Evolutionary conservation across 2,888 invertebrate genomes (phyloP).

Genomic region (Drosophila setosimentum): DNA sequence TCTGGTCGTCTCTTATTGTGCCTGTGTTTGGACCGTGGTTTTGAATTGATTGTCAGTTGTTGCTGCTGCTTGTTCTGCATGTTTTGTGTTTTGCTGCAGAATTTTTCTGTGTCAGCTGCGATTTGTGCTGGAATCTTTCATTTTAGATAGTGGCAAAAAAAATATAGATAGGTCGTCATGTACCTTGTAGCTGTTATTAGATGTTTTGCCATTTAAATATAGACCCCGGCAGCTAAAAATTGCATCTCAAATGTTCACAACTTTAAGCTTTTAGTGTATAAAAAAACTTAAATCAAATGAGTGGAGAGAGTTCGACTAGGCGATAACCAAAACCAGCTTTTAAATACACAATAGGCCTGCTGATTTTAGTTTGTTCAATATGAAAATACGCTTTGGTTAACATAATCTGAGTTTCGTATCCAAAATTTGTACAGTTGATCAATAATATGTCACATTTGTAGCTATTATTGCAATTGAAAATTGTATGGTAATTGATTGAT

Average conservation of each 20-base stretch:
- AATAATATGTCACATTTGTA: background rate
- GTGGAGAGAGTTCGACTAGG: background rate
- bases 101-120: constrained; percentile 16
- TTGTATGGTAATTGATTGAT: background rate
- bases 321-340: background rate
- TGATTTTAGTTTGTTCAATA: background rate
- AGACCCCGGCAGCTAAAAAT: too few relatives aligned
- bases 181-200: background rate
- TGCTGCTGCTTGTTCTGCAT: constrained; percentile 3
- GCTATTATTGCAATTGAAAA: background rate
- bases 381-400: background rate
- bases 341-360: background rate
- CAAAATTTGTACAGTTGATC: background rate
- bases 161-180: background rate
- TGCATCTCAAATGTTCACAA: background rate
- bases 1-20: constrained; percentile 45
- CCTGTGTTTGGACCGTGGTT: constrained; percentile 42
- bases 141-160: background rate
- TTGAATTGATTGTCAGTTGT: constrained; percentile 48
- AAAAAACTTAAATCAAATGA: background rate
- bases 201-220: background rate
- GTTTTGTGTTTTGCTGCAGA: background rate
- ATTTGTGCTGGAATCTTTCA: constrained; percentile 10
- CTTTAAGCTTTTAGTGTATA: background rate
- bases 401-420: background rate